A percentile compares a stretch with the other conserved stretches of the same genome.
Evolutionary conservation across 2,113 vertebrate species (phyloP).

Genomic region (Antechinus flavipes): DNA sequence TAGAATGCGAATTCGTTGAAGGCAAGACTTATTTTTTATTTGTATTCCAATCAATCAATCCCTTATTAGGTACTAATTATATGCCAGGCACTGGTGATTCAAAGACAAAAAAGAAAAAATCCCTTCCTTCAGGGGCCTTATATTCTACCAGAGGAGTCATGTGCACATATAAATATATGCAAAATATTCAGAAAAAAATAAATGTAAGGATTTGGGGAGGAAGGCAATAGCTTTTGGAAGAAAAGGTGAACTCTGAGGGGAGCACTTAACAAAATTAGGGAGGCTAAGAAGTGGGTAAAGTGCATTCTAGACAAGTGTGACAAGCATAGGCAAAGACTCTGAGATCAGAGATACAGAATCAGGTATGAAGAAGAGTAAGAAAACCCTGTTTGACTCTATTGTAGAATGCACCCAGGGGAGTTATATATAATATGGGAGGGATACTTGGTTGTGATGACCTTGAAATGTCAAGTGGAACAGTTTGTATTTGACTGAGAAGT

Average conservation of each 20-base stretch:
- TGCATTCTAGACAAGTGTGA: background rate
- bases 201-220: background rate
- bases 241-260: background rate
- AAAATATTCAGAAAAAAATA: background rate
- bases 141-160: background rate
- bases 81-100: background rate
- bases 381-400: background rate
- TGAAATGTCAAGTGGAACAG: background rate
- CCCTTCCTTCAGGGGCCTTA: background rate
- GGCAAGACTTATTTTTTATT: background rate
- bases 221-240: background rate
- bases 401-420: background rate
- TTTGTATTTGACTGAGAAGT: background rate
- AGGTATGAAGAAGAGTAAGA: background rate
- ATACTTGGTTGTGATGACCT: background rate
- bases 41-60: slow-evolving; percentile 5
- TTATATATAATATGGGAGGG: background rate
- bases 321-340: background rate
- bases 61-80: background rate
- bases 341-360: too few species aligned
- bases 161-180: background rate
- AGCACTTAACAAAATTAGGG: background rate
- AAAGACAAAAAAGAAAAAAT: background rate
- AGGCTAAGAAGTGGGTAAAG: background rate
- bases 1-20: background rate